phyloP scores from a whole-genome alignment of 1,140 invertebrate genomes.

The Zaprionus gabonicus region DNA sequence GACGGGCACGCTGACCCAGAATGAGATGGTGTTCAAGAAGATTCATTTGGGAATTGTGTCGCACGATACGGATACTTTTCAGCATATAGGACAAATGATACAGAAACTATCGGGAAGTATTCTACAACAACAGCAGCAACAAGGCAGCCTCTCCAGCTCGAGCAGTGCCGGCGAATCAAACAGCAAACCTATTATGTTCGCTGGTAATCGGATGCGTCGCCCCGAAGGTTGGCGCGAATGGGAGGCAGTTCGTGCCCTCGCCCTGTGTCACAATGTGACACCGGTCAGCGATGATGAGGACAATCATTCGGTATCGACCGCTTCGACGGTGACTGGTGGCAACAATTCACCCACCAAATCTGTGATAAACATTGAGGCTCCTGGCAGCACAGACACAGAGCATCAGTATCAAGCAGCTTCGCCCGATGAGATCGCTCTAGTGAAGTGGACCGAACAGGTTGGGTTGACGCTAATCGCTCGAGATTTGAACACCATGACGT shows the following conservation, averaged over 20 bases:
- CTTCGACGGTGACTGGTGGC: slow-evolving; percentile 85
- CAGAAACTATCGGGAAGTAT: slow-evolving; percentile 83
- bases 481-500: slow-evolving; percentile 90
- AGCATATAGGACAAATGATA: slow-evolving; percentile 82
- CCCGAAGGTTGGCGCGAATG: slow-evolving; percentile 92
- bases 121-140: slow-evolving; percentile 59
- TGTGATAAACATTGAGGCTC: slow-evolving; percentile 85
- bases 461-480: slow-evolving; percentile 92
- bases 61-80: slow-evolving; percentile 93
- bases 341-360: slow-evolving; percentile 82
- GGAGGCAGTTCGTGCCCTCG: slow-evolving; percentile 97
- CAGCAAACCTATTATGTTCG: slow-evolving; percentile 68
- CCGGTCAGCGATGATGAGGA: slow-evolving; percentile 94
- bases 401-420: slow-evolving; percentile 93
- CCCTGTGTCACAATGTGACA: slow-evolving; percentile 99
- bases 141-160: slow-evolving; percentile 63
- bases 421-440: slow-evolving; percentile 96
- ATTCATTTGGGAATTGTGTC: slow-evolving; percentile 95
- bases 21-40: slow-evolving; percentile 99
- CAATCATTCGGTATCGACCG: slow-evolving; percentile 87
- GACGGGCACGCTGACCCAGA: slow-evolving; percentile 99
- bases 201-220: slow-evolving; percentile 86
- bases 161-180: slow-evolving; percentile 77
- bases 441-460: slow-evolving; percentile 92
- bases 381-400: slow-evolving; percentile 70